Evolutionary conservation across 92 coral and sea anemone species (phyloP), one percentile per base, ranked within the genome.

Genomic region (Epizoanthus fatuus): DNA sequence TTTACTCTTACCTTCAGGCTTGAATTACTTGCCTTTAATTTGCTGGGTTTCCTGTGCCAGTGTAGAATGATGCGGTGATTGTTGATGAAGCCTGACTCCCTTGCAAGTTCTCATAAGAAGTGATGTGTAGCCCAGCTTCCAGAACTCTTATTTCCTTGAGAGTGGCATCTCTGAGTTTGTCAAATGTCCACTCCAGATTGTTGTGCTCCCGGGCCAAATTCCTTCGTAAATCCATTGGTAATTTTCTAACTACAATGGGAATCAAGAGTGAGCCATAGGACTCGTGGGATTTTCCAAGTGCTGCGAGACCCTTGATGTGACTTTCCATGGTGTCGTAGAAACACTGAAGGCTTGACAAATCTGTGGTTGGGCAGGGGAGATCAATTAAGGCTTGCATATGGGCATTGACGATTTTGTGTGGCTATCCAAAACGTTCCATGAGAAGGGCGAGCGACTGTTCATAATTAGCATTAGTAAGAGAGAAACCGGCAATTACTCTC

Each of bases 131-230:
- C 25, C 25, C 25, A 22, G 25, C 25, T 22, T 22, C 25, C 25
- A 22, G 25, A 22, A 22, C 25, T 22, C 25, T 22, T 22, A 22
- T 22, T 22, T 22, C 25, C 25, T 22, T 22, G 25, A 22, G 25
- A 22, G 0, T 22, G 3, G 44, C 44, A 40, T 40, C 44, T 40
- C 44, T 40, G 44, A 40, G 44, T 40, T 40, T 3, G 5, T 40
- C 44, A 58, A 22, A 0, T 22, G 25, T 81, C 90, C 85, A 86
- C 42, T 90, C 88, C 49, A 37, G 81, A 59, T 74, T 75, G 49
- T 75, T 75, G 17, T 83, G 90, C 25, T 81, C 81, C 2, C 88
- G 67, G 32, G 87, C 90, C 7, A 90, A 54, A 32, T 67, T 90
- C 60, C 57, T 83, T 9, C 80, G 7, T 63, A 80, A 20, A 29